Evolutionary conservation across 2,797 vertebrate species (phyloP).

Genomic region (Chelon labrosus): DNA sequence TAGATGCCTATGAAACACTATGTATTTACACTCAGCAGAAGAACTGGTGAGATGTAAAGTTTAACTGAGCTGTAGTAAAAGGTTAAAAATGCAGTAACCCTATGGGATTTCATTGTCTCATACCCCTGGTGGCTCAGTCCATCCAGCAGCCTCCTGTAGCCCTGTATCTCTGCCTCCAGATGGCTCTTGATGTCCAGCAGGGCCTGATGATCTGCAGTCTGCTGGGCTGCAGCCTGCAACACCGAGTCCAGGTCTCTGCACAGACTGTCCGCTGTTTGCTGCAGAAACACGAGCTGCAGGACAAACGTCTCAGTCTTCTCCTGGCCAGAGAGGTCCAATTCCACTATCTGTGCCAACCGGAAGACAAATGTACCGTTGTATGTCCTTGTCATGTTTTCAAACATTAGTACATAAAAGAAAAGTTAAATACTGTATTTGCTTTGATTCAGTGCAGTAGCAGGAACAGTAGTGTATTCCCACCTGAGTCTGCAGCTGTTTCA

Average conservation of each 20-base stretch:
- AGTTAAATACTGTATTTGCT: too few relatives aligned
- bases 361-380: background rate
- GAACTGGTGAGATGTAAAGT: too few relatives aligned
- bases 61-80: background rate
- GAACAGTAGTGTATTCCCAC: conserved; percentile 15
- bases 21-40: too few relatives aligned
- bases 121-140: conserved; percentile 69
- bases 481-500: conserved; percentile 10
- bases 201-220: conserved; percentile 75
- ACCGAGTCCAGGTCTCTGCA: conserved; percentile 72
- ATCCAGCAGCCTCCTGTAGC: conserved; percentile 79
- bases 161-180: conserved; percentile 80
- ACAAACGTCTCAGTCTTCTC: conserved; percentile 64
- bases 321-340: conserved; percentile 68
- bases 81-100: background rate
- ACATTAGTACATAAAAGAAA: too few relatives aligned
- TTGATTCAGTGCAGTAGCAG: background rate
- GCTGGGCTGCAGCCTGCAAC: conserved; percentile 63
- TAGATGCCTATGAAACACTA: too few relatives aligned
- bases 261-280: conserved; percentile 54
- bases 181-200: conserved; percentile 76
- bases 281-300: conserved; percentile 64
- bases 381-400: background rate
- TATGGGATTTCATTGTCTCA: background rate
- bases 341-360: conserved; percentile 62